A percentile compares a stretch with the other conserved stretches of the same genome.
Evolutionary conservation across 1,140 invertebrate species (phyloP).

Genomic region (Acarapis woodi): DNA sequence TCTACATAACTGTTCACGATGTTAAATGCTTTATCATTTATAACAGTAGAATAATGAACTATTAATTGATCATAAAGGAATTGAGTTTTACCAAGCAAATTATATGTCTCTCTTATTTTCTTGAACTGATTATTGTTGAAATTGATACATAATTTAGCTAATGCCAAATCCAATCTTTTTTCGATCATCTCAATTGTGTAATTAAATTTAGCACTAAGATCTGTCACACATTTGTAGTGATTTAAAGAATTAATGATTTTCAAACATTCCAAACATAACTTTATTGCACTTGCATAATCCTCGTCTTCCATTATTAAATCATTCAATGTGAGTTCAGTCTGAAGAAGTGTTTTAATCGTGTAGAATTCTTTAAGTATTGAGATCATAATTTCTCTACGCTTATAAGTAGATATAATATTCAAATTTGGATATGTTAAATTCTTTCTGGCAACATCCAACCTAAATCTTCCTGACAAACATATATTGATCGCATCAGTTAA

Average conservation of each 20-base stretch:
- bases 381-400: slow-evolving; percentile 46
- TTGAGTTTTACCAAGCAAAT: slow-evolving; percentile 47
- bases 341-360: slow-evolving; percentile 47
- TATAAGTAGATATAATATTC: slow-evolving; percentile 54
- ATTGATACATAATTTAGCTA: slow-evolving; percentile 31
- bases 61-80: slow-evolving; percentile 73
- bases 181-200: slow-evolving; percentile 55
- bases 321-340: slow-evolving; percentile 49
- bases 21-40: slow-evolving; percentile 57
- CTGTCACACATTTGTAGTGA: slow-evolving; percentile 48
- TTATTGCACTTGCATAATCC: slow-evolving; percentile 64
- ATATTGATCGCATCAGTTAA: slow-evolving; percentile 34
- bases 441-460: slow-evolving; percentile 26
- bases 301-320: slow-evolving; percentile 42
- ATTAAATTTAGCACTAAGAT: slow-evolving; percentile 52
- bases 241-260: slow-evolving; percentile 44
- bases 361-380: slow-evolving; percentile 43
- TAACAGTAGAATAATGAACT: slow-evolving; percentile 77
- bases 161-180: slow-evolving; percentile 55
- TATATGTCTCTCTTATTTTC: slow-evolving; percentile 56
- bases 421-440: slow-evolving; percentile 55
- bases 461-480: slow-evolving; percentile 35
- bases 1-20: slow-evolving; percentile 39
- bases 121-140: slow-evolving; percentile 27
- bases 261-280: slow-evolving; percentile 55